Percentiles rank a stretch among this genome's conserved stretches.
Evolutionary conservation across 2,888 invertebrate species (phyloP).

Genomic region (Syrphus vitripennis): DNA sequence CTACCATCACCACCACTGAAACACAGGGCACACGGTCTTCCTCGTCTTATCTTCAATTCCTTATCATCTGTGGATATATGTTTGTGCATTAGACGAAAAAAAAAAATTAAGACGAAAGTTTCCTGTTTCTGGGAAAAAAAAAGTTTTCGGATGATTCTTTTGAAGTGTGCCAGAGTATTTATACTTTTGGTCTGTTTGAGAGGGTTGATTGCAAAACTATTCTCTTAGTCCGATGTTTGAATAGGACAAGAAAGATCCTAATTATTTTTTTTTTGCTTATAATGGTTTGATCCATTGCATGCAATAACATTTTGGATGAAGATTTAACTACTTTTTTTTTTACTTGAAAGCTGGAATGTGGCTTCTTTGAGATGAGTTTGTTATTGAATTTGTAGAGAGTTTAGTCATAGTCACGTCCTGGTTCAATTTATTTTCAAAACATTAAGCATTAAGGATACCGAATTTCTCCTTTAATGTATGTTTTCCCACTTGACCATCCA

Average conservation of each 20-base stretch:
- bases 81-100: neutral
- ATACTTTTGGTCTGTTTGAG: neutral
- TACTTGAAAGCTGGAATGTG: neutral
- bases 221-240: conserved; percentile 9
- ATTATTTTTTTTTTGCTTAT: conserved; percentile 40
- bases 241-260: conserved; percentile 29
- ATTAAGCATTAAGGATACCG: too few species aligned
- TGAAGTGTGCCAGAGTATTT: conserved; percentile 1
- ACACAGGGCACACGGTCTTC: neutral
- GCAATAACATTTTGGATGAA: neutral
- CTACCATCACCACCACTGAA: neutral
- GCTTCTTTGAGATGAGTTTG: neutral
- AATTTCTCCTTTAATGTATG: too few species aligned
- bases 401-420: neutral
- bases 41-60: neutral
- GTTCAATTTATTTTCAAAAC: too few species aligned
- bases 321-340: neutral
- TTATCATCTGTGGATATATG: too few species aligned
- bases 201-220: conserved; percentile 30
- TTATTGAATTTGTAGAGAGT: neutral
- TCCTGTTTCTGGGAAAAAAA: conserved; percentile 11
- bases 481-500: too few species aligned
- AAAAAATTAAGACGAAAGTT: neutral
- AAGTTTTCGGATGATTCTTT: conserved; percentile 10
- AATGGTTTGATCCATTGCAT: neutral